Base-by-base conservation (phyloP, 1,140 invertebrate species). In the Psix sp. region DNA sequence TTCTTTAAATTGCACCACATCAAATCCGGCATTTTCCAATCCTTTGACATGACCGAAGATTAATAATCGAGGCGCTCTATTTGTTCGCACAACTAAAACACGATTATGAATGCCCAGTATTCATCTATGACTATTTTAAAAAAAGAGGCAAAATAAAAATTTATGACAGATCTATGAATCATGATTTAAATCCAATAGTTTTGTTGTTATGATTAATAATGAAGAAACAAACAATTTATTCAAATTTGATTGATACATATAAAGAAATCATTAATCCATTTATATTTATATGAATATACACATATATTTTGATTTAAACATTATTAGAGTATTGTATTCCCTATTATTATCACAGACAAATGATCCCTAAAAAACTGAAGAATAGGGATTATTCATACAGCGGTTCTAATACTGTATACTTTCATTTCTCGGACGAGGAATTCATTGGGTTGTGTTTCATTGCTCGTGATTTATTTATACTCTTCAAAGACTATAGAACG, bases 381-480 rank as follows among this genome's bases (percentile, higher is more conserved):
- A 26, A 18, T 18, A 16, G 11, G 17, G 36, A 52, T 14, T 52
- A 48, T 56, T 66, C 45, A 49, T 35, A 54, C 48, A 56, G 35
- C 26, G 38, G 11, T 52, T 11, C 40, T 62, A 70, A 74, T 57
- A 26, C 38, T 49, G 40, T 43, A 63, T 46, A 11, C 29, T 3
- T 14, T 2, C 13, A 35, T 67, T 52, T 52, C 40, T 67, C 43
- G 49, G 46, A 31, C 39, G 17, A 39, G 24, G 46, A 67, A 74
- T 74, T 51, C 63, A 51, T 16, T 35, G 21, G 52, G 48, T 56
- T 46, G 56, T 56, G 56, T 74, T 67, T 57, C 71, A 42, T 62
- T 77, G 43, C 26, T 73, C 70, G 39, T 77, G 65, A 77, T 77
- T 77, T 73, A 77, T 77, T 73, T 77, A 77, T 65, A 35, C 59